phyloP scores from a whole-genome alignment of 2,888 invertebrate genomes.

The Carabus problematicus region DNA sequence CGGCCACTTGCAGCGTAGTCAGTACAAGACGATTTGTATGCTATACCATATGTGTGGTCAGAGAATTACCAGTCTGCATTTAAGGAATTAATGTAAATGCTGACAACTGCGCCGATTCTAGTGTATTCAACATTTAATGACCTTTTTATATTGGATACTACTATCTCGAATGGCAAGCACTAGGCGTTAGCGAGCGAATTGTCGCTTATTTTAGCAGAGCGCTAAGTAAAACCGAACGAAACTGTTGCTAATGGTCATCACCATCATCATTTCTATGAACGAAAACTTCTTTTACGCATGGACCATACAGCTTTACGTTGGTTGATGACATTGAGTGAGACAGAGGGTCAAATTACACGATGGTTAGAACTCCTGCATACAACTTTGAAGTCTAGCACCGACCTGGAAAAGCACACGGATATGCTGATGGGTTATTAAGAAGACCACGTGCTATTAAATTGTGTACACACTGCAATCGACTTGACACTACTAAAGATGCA shows the following conservation, averaged over 20 bases:
- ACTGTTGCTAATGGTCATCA: not conserved
- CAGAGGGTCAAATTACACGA: not conserved
- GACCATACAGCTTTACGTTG: too few species aligned
- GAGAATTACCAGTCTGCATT: not conserved
- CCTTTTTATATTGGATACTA: not conserved
- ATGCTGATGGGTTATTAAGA: constrained; percentile 10
- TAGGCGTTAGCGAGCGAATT: not conserved
- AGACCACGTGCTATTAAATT: not conserved
- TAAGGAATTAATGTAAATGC: not conserved
- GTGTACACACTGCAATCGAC: too few species aligned
- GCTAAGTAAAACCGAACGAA: not conserved
- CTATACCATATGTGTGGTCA: constrained; percentile 14
- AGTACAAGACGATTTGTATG: constrained; percentile 49
- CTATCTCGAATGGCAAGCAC: not conserved
- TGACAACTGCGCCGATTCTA: not conserved
- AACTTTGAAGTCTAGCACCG: too few species aligned
- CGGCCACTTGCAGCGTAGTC: too few species aligned
- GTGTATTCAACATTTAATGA: not conserved
- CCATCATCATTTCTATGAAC: not conserved
- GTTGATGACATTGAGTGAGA: not conserved
- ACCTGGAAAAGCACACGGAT: not conserved
- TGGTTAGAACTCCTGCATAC: constrained; percentile 3
- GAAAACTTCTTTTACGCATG: not conserved
- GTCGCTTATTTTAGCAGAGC: constrained; percentile 7
- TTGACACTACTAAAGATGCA: not conserved